Base-by-base conservation (phyloP, 2,888 invertebrate genomes). In the Nomada flava region DNA sequence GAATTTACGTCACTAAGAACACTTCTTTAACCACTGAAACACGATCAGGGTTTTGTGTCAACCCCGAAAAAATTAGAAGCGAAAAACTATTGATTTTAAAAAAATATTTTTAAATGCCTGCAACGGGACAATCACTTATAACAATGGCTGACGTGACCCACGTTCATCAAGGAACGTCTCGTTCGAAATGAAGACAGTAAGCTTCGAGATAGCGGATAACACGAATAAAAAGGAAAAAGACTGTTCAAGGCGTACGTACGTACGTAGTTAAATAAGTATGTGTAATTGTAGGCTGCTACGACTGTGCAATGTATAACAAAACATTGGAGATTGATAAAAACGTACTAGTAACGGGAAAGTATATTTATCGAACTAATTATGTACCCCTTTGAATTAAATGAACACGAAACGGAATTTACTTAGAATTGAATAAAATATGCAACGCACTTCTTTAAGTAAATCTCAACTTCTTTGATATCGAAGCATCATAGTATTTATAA, bases 131-230 rank as follows among this genome's bases (percentile, higher is more conserved):
- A 26, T 67, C 47, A 57, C 53, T 79, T 50, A 55, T 52, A 64
- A 69, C 29, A 69, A 81, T 78, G 62, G 63, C 44, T 36, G 55
- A 57, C n/a, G 36, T 53, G 59, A 62, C 50, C 65, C 36, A 29
- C 44, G 74, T 60, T 71, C 74, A 23, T 57, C 44, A 62, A 75
- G 29, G 65, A 67, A 76, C 67, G 62, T 18, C 52, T 71, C 67
- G 59, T 55, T 74, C 60, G 50, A 81, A 74, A 69, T 67, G 69
- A 70, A 79, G 79, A 65, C 81, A 79, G 65, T 70, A 74, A 70
- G 44, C 65, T 73, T 57, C 13, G n/a, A 67, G 81, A 82, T 82
- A 82, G 18, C 23, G 26, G 70, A 79, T 82, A 79, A 71, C 65
- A 15, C 11, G 73, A 55, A 70, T 47, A 55, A 79, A 63, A 71